Conservation (phyloP, 2,113 vertebrate genomes). For the Rhabdomys dilectus region DNA sequence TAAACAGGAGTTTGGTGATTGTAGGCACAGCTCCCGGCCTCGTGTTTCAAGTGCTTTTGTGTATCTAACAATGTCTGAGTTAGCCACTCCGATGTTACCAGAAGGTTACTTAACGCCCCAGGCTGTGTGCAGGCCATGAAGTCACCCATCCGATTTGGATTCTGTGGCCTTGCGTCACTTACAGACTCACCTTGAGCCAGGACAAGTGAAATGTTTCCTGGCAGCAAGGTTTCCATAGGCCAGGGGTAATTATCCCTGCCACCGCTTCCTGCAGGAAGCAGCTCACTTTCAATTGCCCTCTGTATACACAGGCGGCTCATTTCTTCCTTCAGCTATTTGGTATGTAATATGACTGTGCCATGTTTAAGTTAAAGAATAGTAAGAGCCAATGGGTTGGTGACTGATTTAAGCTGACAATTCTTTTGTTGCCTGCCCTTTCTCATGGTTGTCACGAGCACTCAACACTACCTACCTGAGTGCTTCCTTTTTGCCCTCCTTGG, state of each 20-base stretch:
- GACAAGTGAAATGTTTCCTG: neutral
- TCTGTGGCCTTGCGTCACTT: neutral
- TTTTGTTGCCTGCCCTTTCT: neutral
- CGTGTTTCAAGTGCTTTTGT: conserved; percentile 72
- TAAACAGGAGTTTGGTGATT: conserved; percentile 81
- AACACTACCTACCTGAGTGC: neutral
- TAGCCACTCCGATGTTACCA: conserved; percentile 57
- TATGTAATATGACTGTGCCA: neutral
- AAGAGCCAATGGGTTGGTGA: too few species aligned
- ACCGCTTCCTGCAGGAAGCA: neutral
- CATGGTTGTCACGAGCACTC: neutral
- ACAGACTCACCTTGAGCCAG: neutral
- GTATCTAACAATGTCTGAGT: conserved; percentile 65
- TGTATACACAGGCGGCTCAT: neutral
- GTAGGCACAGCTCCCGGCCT: conserved; percentile 70
- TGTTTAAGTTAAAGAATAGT: neutral
- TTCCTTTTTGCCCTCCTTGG: neutral
- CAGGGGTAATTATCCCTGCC: neutral
- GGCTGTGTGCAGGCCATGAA: neutral
- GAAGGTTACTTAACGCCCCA: neutral
- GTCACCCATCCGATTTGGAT: neutral
- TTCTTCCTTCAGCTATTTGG: neutral
- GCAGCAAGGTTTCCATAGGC: neutral
- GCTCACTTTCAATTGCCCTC: conserved; percentile 9
- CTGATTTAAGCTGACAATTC: neutral